Evolutionary conservation across 2,888 invertebrate species (phyloP).

Genomic region (Biston stratarius): DNA sequence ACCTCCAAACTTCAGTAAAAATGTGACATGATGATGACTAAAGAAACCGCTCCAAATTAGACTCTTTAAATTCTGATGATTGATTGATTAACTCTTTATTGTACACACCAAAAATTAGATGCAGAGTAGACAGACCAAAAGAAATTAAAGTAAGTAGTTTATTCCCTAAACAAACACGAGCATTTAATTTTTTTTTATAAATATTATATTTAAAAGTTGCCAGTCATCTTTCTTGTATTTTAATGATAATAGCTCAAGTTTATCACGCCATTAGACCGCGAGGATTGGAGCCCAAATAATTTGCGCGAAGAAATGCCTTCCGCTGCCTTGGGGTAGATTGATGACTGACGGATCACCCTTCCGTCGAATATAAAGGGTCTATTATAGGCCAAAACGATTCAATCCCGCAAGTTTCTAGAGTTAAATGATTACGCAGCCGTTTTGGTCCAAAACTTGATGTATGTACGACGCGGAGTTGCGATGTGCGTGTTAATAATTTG

Average conservation of each 20-base stretch:
- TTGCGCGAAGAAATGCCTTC: conserved; percentile 45
- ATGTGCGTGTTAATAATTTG: too few species aligned
- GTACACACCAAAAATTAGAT: too few species aligned
- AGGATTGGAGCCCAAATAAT: conserved; percentile 45
- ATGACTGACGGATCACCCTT: conserved; percentile 53
- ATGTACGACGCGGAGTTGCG: background rate
- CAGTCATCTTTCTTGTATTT: background rate
- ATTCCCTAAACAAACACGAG: too few species aligned
- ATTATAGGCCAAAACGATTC: conserved; percentile 44
- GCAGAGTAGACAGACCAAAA: too few species aligned
- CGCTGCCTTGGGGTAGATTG: conserved; percentile 46
- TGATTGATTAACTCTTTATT: too few species aligned
- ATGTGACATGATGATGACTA: too few species aligned
- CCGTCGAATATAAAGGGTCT: conserved; percentile 46
- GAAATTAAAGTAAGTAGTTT: too few species aligned
- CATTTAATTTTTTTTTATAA: too few species aligned
- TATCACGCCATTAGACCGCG: conserved; percentile 28
- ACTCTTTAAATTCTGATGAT: too few species aligned
- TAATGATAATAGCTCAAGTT: conserved; percentile 8
- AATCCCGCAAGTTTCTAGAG: conserved; percentile 37
- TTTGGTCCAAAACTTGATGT: conserved; percentile 23
- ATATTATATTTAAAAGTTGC: background rate
- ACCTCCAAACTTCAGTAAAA: too few species aligned
- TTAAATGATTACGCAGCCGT: conserved; percentile 42
- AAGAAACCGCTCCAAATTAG: too few species aligned